These are phyloP conservation scores for Zaprionus taronus DNA, from an alignment of 1,140 invertebrate genomes.

Conservation along the genomic window DNA sequence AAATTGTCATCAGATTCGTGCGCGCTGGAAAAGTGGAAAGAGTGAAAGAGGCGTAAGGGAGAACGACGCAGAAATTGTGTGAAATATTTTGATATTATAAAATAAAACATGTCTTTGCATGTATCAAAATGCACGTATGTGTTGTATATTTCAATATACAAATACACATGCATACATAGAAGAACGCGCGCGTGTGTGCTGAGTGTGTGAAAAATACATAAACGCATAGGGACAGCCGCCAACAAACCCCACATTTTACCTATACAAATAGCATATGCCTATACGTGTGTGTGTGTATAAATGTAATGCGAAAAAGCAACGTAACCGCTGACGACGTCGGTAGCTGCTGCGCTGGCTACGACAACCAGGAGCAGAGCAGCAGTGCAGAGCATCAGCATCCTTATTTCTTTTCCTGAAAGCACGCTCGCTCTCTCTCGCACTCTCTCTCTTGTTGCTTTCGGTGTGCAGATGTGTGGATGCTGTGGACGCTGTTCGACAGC, in stretches of 20 bases:
- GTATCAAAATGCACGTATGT: constrained; percentile 42
- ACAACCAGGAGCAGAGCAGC: constrained; percentile 43
- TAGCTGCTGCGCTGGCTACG: constrained; percentile 39
- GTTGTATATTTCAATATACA: constrained; percentile 30
- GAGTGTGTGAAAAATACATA: constrained; percentile 64
- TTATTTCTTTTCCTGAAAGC: constrained; percentile 69
- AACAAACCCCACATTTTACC: constrained; percentile 54
- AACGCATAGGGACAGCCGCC: constrained; percentile 59
- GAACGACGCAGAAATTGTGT: constrained; percentile 43
- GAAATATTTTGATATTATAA: constrained; percentile 56
- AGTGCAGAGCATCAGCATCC: constrained; percentile 58
- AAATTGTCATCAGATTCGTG: constrained; percentile 41
- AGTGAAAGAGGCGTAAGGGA: constrained; percentile 14
- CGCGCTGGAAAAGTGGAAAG: constrained; percentile 29
- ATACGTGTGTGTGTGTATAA: constrained; percentile 20
- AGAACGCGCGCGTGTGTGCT: constrained; percentile 49
- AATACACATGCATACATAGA: constrained; percentile 15
- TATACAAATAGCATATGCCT: constrained; percentile 4
- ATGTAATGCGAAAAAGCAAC: constrained; percentile 54
- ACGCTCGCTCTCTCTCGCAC: constrained; percentile 47
- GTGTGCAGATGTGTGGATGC: constrained; percentile 40
- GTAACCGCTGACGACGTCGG: constrained; percentile 69
- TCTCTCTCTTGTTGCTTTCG: constrained; percentile 48
- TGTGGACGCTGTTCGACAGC: constrained; percentile 70
- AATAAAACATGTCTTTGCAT: constrained; percentile 50